Base-by-base conservation (phyloP, 2,113 vertebrate genomes). In the Lontra canadensis region DNA sequence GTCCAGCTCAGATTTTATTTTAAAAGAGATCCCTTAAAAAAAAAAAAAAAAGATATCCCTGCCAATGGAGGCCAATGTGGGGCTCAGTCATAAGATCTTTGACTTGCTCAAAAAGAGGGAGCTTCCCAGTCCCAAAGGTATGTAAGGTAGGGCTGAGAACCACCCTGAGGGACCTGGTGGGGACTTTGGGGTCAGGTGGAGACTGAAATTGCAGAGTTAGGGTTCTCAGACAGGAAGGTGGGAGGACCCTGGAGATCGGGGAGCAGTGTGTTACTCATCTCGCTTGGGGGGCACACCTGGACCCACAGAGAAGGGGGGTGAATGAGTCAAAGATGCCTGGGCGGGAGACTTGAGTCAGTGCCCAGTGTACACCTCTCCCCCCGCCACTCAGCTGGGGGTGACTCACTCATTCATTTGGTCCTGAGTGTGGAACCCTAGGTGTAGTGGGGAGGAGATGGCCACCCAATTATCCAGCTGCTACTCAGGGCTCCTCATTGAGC, bases 391-490 rank as follows among this genome's bases (percentile, higher is more conserved):
- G 52, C 42, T 14, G 1, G 18, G 34, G 20, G 18, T 92, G 95
- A 94, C 59, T 92, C 91, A 83, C 59, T 52, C 90, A 69, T 88
- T 83, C 94, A 88, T 18, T 69, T 34, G 82, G n/a, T 52, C 76
- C 36, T 8, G 76, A 87, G 34, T 25, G 31, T 3, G 29, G 44
- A 67, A 55, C 36, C 57, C 49, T 74, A 6, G 20, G 13, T 15
- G 52, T 15, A 15, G 5, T 12, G 17, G 47, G 59, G 49, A 21
- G 21, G 78, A 23, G 7, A 65, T 31, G 65, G 18, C 57, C 63
- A 11, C 52, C 12, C 44, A 29, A 0, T 31, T 36, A 29, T 7
- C 44, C 63, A 3, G 11, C 47, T 7, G 11, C 90, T 10, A 5
- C 12, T 81, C 71, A 17, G 63, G 6, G 3, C 21, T 9, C 14